Percentiles rank a stretch among this genome's conserved stretches.
Conservation (phyloP, 1,140 invertebrate species). For the Colletes latitarsis region DNA sequence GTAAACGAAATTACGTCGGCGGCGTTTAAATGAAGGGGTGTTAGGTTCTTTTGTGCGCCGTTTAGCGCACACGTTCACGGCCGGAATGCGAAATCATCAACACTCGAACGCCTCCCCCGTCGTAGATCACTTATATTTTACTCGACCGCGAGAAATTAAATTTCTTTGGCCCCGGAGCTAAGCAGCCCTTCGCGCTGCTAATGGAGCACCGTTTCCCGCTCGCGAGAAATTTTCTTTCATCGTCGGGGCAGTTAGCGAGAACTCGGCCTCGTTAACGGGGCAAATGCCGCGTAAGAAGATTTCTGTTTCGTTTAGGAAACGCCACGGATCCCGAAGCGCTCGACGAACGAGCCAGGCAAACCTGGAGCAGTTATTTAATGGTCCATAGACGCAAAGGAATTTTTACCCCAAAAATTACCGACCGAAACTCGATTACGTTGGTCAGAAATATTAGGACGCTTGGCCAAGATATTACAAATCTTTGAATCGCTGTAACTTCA, state of each 20-base stretch:
- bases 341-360: not conserved
- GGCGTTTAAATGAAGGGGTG: conserved; percentile 28
- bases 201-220: conserved; percentile 1
- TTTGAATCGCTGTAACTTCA: too few species aligned
- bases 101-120: conserved; percentile 16
- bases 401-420: too few species aligned
- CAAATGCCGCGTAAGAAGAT: not conserved
- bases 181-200: conserved; percentile 4
- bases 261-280: not conserved
- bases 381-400: too few species aligned
- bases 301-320: not conserved
- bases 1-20: conserved; percentile 37
- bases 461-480: too few species aligned
- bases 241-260: not conserved
- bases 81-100: conserved; percentile 36
- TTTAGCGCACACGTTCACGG: not conserved
- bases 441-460: too few species aligned
- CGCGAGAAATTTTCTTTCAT: conserved; percentile 13
- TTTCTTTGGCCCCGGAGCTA: conserved; percentile 30
- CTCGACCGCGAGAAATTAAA: conserved; percentile 35
- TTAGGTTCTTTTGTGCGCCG: conserved; percentile 22
- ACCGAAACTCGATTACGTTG: too few species aligned
- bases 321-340: too few species aligned
- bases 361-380: too few species aligned
- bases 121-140: conserved; percentile 36